Evolutionary conservation across 1,140 invertebrate genomes (phyloP).

Genomic region (Pseudomyrmex cubaensis): DNA sequence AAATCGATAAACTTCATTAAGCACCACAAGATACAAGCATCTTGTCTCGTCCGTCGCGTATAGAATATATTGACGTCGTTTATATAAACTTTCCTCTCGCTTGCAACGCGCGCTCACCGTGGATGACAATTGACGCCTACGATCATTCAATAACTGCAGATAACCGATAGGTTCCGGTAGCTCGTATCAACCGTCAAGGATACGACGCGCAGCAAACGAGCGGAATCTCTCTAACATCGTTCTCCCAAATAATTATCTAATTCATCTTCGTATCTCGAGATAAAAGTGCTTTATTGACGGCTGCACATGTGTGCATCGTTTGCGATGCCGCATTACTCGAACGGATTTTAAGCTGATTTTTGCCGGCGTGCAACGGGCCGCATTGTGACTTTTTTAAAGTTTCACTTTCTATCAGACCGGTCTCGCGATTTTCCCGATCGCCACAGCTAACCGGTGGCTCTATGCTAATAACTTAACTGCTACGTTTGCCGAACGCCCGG

Average conservation of each 20-base stretch:
- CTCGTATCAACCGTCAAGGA: neutral
- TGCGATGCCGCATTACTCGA: neutral
- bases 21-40: neutral
- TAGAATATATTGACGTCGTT: neutral
- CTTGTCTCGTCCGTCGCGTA: neutral
- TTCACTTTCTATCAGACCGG: slow-evolving; percentile 45
- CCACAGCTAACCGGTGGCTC: slow-evolving; percentile 40
- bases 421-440: slow-evolving; percentile 61
- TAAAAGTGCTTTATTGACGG: neutral
- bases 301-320: neutral
- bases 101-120: neutral
- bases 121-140: slow-evolving; percentile 47
- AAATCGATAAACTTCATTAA: slow-evolving; percentile 6
- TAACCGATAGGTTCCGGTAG: slow-evolving; percentile 49
- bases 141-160: slow-evolving; percentile 44
- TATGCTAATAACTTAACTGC: slow-evolving; percentile 63
- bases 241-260: slow-evolving; percentile 45
- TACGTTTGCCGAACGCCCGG: slow-evolving; percentile 35
- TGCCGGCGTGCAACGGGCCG: neutral
- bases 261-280: slow-evolving; percentile 1
- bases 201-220: slow-evolving; percentile 1
- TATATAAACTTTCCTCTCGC: neutral
- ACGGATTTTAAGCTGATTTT: slow-evolving; percentile 35
- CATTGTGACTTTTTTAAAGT: slow-evolving; percentile 33
- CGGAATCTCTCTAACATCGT: neutral